Percentiles rank a stretch among this genome's conserved stretches.
Evolutionary conservation across 1,140 invertebrate genomes (phyloP).

Genomic region (Nasonia giraulti): DNA sequence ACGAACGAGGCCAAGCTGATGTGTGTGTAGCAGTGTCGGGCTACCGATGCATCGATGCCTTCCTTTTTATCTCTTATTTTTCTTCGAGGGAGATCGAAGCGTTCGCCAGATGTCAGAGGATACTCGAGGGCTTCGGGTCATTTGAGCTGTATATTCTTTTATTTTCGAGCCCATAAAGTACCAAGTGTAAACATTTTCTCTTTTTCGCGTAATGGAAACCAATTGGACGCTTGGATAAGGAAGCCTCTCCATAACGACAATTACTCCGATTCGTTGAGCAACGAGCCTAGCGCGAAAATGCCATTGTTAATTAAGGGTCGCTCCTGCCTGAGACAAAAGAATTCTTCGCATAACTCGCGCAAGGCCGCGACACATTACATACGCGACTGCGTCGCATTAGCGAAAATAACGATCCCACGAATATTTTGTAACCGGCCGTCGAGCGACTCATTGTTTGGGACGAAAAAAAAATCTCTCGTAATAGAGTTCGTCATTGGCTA

Average conservation of each 20-base stretch:
- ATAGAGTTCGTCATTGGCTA: no score
- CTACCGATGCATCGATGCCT: not conserved
- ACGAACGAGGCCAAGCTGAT: constrained; percentile 6
- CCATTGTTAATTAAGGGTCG: constrained; percentile 32
- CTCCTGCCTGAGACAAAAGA: not conserved
- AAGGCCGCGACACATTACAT: not conserved
- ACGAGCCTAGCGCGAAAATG: not conserved
- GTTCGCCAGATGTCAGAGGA: no score
- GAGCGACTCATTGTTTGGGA: not conserved
- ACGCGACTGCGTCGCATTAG: not conserved
- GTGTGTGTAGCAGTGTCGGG: not conserved
- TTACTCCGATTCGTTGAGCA: not conserved
- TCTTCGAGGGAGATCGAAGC: no score
- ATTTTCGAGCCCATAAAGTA: no score
- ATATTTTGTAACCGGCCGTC: not conserved
- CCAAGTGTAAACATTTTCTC: no score
- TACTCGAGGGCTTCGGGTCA: no score
- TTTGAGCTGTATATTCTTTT: no score
- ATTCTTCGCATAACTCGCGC: constrained; percentile 19
- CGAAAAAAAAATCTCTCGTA: no score
- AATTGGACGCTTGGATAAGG: no score
- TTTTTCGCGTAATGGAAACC: no score
- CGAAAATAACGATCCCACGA: constrained; percentile 5
- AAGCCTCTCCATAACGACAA: not conserved
- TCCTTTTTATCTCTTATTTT: no score